Conservation (phyloP, 2,113 vertebrate genomes). For the Desmodus rotundus region DNA sequence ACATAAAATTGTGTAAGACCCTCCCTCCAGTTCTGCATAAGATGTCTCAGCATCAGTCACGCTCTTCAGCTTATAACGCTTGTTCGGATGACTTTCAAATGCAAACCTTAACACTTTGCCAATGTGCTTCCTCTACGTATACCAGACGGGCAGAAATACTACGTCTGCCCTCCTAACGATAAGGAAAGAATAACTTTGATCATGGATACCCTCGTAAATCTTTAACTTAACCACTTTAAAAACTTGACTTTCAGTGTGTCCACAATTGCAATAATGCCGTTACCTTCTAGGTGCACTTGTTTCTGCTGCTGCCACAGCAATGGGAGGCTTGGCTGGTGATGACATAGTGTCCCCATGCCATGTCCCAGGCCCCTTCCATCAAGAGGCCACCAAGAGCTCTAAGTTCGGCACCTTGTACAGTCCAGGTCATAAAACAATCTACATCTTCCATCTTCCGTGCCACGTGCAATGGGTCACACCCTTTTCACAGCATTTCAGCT, state of each 20-base stretch:
- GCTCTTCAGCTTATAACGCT: background rate
- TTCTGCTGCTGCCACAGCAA: background rate
- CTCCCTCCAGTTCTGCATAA: too few relatives aligned
- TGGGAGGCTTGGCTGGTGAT: background rate
- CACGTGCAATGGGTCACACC: background rate
- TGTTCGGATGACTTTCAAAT: background rate
- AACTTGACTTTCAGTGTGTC: background rate
- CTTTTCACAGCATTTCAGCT: background rate
- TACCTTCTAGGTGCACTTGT: background rate
- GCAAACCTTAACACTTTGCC: background rate
- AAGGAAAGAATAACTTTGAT: background rate
- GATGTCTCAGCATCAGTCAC: background rate
- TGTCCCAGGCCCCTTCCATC: background rate
- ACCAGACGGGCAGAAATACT: background rate
- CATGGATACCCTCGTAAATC: background rate
- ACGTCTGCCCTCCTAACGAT: background rate
- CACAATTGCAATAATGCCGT: background rate
- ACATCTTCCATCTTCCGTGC: background rate
- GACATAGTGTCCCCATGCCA: background rate
- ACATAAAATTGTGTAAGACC: background rate
- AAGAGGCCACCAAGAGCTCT: background rate
- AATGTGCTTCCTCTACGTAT: background rate
- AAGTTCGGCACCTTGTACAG: background rate
- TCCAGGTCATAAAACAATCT: background rate
- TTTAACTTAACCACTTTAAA: background rate